These are phyloP conservation scores for Dendronephthya gigantea DNA, from an alignment of 64 coral and sea anemone species.

Conservation along the genomic window DNA sequence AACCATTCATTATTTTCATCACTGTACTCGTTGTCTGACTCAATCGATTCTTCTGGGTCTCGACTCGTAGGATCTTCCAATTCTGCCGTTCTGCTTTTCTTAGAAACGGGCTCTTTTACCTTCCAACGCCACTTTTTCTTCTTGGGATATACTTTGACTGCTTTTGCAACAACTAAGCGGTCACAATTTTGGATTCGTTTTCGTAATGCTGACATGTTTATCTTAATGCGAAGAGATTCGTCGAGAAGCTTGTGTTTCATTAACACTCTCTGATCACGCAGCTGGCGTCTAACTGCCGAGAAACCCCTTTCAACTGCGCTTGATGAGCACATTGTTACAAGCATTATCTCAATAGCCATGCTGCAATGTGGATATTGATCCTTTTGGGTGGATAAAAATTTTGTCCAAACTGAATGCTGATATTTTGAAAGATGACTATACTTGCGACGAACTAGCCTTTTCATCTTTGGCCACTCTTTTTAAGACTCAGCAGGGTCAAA, in stretches of 20 bases:
- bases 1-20: no score
- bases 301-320: slow-evolving; percentile 48
- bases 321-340: slow-evolving; percentile 43
- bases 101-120: slow-evolving; percentile 38
- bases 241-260: slow-evolving; percentile 45
- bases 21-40: slow-evolving; percentile 42
- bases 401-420: slow-evolving; percentile 40
- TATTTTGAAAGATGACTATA: slow-evolving; percentile 45
- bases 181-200: slow-evolving; percentile 43
- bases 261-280: slow-evolving; percentile 46
- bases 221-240: slow-evolving; percentile 46
- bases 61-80: no score
- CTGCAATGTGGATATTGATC: slow-evolving; percentile 44
- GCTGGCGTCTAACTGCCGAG: slow-evolving; percentile 44
- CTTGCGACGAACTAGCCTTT: slow-evolving; percentile 36
- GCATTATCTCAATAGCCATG: slow-evolving; percentile 44
- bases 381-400: slow-evolving; percentile 37
- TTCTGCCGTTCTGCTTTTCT: slow-evolving; percentile 32
- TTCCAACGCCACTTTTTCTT: slow-evolving; percentile 49
- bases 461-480: slow-evolving; percentile 45
- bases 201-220: slow-evolving; percentile 47
- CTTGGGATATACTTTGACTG: slow-evolving; percentile 41
- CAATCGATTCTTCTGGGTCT: slow-evolving; percentile 35
- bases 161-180: slow-evolving; percentile 42
- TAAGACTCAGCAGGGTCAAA: slow-evolving; percentile 33